A percentile compares a stretch with the other conserved stretches of the same genome.
These are phyloP conservation scores for Tetragonula carbonaria DNA, from an alignment of 2,888 invertebrate species.

Conservation along the genomic window DNA sequence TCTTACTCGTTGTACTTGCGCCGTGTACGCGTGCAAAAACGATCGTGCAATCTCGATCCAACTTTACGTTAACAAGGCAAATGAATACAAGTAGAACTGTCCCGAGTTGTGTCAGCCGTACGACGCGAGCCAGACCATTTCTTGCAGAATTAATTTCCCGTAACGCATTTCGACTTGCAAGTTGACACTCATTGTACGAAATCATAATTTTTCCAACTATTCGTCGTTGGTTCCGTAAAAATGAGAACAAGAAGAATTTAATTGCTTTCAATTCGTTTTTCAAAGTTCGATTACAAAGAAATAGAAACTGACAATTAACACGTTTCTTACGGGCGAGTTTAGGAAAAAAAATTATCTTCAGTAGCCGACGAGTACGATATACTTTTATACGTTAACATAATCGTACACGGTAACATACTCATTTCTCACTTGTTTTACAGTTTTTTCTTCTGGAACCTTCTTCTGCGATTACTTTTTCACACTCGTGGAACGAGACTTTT, in stretches of 20 bases:
- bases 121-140: background rate
- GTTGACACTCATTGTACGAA: background rate
- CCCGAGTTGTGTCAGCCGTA: background rate
- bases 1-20: conserved; percentile 1
- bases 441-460: too few species aligned
- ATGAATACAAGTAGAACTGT: background rate
- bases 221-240: background rate
- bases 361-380: too few species aligned
- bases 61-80: background rate
- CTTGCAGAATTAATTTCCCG: background rate
- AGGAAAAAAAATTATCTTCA: too few species aligned
- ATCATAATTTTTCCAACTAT: background rate
- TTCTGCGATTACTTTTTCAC: too few species aligned
- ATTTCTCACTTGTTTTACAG: too few species aligned
- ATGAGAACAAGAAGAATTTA: background rate
- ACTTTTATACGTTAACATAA: too few species aligned
- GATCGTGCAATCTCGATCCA: conserved; percentile 4
- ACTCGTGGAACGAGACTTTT: too few species aligned
- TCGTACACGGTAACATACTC: too few species aligned
- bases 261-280: background rate
- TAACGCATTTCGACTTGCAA: background rate
- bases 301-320: background rate
- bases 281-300: background rate
- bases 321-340: too few species aligned
- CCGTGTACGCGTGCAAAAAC: conserved; percentile 7